phyloP scores from a whole-genome alignment of 53 echinoderm and acorn worm genomes.

The Paracentrotus lividus region DNA sequence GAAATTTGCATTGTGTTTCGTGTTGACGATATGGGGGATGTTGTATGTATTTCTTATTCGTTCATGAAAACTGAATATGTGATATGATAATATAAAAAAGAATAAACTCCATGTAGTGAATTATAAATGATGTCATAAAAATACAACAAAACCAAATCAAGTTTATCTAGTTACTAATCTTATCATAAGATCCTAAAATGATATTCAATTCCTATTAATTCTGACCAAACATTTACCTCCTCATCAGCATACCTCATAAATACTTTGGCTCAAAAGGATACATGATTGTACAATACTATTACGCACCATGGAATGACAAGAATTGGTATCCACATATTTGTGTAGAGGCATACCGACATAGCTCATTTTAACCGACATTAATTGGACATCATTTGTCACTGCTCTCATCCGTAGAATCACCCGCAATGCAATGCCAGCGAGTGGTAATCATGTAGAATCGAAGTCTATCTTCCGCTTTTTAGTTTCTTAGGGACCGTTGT shows the following conservation, averaged over 20 bases:
- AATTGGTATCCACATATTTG: constrained; percentile 23
- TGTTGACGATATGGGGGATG: too few species aligned
- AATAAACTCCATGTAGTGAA: not conserved
- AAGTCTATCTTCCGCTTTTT: not conserved
- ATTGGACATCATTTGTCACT: constrained; percentile 60
- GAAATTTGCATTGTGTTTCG: too few species aligned
- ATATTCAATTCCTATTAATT: not conserved
- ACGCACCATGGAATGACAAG: not conserved
- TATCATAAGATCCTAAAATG: too few species aligned
- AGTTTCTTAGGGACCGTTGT: not conserved
- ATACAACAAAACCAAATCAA: too few species aligned
- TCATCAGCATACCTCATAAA: not conserved
- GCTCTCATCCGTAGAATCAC: not conserved
- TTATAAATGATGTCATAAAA: not conserved
- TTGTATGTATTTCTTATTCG: too few species aligned
- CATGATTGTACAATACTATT: not conserved
- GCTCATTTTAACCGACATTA: constrained; percentile 59
- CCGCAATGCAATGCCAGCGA: not conserved
- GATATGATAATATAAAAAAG: too few species aligned
- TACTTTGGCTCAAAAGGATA: not conserved
- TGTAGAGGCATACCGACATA: not conserved
- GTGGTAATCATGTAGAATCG: not conserved
- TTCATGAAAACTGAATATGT: too few species aligned
- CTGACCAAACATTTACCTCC: not conserved
- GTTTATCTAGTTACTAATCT: too few species aligned